Evolutionary conservation across 2,888 invertebrate genomes (phyloP).

Genomic region (Spialia ferax): DNA sequence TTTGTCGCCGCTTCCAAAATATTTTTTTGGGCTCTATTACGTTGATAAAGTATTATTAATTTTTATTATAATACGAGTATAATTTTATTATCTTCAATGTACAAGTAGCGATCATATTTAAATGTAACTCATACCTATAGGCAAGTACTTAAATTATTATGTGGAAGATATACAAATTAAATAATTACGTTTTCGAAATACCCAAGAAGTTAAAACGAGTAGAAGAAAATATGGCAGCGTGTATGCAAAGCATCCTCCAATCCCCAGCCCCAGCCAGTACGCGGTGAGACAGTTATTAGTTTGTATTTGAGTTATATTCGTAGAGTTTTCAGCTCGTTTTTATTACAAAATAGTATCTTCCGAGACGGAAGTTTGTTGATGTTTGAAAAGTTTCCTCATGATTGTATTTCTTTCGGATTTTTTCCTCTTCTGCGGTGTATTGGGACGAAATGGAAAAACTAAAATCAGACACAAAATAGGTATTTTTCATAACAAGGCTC

Average conservation of each 20-base stretch:
- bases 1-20: too few species aligned
- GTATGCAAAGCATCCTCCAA: not conserved
- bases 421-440: not conserved
- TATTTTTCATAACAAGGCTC: not conserved
- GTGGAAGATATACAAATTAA: too few species aligned
- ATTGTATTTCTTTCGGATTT: not conserved
- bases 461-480: not conserved
- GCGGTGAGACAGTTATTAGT: conserved; percentile 1
- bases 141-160: too few species aligned
- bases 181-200: too few species aligned
- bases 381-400: conserved; percentile 1
- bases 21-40: too few species aligned
- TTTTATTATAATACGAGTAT: too few species aligned
- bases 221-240: not conserved
- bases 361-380: not conserved
- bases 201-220: too few species aligned
- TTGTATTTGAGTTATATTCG: conserved; percentile 9
- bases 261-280: not conserved
- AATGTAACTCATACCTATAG: too few species aligned
- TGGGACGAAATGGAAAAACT: not conserved
- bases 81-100: too few species aligned
- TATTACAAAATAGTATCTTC: not conserved
- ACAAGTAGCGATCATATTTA: too few species aligned
- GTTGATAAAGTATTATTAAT: too few species aligned
- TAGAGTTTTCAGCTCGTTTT: not conserved